Conservation (phyloP, 1,140 invertebrate species). For the Trichomalopsis sarcophagae region DNA sequence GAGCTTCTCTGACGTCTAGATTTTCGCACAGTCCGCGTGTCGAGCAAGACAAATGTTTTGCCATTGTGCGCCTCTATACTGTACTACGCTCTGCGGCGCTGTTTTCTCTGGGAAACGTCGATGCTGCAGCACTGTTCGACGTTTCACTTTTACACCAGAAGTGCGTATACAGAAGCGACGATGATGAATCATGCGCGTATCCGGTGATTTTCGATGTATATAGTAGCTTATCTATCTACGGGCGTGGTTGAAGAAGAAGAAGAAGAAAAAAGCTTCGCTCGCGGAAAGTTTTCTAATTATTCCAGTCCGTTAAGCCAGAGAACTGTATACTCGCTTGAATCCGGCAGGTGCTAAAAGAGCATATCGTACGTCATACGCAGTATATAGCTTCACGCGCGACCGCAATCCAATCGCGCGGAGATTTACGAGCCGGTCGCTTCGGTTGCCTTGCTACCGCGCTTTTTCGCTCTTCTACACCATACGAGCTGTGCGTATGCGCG, state of each 20-base stretch:
- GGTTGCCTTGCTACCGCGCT: not conserved
- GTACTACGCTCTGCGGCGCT: not conserved
- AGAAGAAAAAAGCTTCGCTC: not conserved
- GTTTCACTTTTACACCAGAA: not conserved
- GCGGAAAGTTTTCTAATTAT: slow-evolving; percentile 14
- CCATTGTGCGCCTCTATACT: not conserved
- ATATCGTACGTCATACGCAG: slow-evolving; percentile 31
- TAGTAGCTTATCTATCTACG: not conserved
- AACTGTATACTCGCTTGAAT: slow-evolving; percentile 15
- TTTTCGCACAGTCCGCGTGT: not conserved
- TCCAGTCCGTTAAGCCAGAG: slow-evolving; percentile 11
- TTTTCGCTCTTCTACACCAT: not conserved
- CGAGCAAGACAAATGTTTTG: slow-evolving; percentile 8
- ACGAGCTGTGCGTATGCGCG: not conserved
- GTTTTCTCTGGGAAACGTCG: slow-evolving; percentile 20
- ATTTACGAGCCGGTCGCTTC: slow-evolving; percentile 40
- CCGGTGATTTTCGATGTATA: too few relatives aligned
- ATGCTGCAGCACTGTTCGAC: not conserved
- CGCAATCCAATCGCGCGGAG: slow-evolving; percentile 48
- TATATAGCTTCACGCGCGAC: not conserved
- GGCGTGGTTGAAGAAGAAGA: not conserved
- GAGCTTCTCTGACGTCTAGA: not conserved
- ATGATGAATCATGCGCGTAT: too few relatives aligned
- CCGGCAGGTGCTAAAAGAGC: slow-evolving; percentile 32
- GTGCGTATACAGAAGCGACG: too few relatives aligned